Base-by-base conservation (phyloP, 2,113 vertebrate genomes). In the Nibea coibor region DNA sequence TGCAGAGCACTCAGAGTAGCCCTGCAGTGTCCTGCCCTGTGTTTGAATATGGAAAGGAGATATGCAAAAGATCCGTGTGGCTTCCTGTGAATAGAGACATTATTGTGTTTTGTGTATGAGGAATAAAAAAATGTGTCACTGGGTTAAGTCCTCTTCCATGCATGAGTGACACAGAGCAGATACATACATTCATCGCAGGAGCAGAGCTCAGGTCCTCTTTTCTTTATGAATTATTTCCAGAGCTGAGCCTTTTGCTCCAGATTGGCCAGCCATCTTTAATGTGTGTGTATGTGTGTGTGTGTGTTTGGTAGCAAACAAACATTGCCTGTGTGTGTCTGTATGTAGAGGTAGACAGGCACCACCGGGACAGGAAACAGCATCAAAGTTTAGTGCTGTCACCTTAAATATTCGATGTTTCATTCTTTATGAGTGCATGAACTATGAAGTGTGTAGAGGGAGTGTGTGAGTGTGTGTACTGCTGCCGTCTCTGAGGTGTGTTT, bases 181-280 rank as follows among this genome's bases (percentile, higher is more conserved):
- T 15, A 20, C 28, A 39, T 65, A 35, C 16, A 39, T 78, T 69
- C 64, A 76, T 61, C 24, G 57, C 19, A 24, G 26, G 47, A 51
- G 75, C 17, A 48, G 78, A 82, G 65, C 50, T 54, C 24, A 67
- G 50, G 63, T 81, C 79, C 50, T 79, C 83, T 81, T 82, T 85
- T 79, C 82, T 86, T 85, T 77, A 84, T 90, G 58, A 82, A 88
- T 90, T 81, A 91, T 87, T 88, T 88, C 83, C 87, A 82, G 80
- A 80, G 77, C 84, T 84, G 80, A 85, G 73, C 64, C 78, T 86
- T 87, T 86, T 88, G 75, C 89, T 89, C 74, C 83, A 86, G 84
- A 87, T 85, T 81, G 84, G 62, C 75, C 82, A 79, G 80, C 68
- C 74, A 75, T 62, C 77, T 47, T 75, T 72, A 35, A 14, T 87